A percentile compares a stretch with the other conserved stretches of the same genome.
Conservation (phyloP, 1,140 invertebrate genomes). For the Halesus radiatus region DNA sequence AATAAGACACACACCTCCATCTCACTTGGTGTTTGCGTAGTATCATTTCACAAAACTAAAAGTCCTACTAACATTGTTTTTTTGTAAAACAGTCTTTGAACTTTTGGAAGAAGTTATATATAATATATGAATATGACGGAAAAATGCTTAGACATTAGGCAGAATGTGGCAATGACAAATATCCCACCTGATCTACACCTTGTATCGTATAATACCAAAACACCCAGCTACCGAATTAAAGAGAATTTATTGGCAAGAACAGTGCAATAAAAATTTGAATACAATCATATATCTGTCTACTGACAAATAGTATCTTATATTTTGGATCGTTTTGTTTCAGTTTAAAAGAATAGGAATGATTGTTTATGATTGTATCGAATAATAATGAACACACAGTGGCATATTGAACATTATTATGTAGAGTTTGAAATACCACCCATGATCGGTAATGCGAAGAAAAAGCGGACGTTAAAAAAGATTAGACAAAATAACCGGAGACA, state of each 20-base stretch:
- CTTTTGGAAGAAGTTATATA: no score
- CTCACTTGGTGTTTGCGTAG: no score
- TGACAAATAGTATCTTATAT: conserved; percentile 28
- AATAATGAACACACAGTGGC: conserved; percentile 28
- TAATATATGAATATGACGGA: no score
- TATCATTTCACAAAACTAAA: no score
- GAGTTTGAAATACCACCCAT: conserved; percentile 29
- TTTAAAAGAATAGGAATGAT: conserved; percentile 22
- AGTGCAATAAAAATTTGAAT: conserved; percentile 32
- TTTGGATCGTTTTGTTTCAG: conserved; percentile 28
- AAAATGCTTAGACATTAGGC: no score
- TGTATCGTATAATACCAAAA: not conserved
- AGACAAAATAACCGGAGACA: no score
- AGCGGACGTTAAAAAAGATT: no score
- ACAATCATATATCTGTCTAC: conserved; percentile 29
- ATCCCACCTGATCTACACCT: no score
- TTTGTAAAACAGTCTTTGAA: no score
- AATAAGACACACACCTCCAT: no score
- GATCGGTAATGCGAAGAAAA: not conserved
- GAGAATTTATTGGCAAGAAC: conserved; percentile 27
- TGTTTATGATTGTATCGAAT: conserved; percentile 25
- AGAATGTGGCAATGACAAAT: no score
- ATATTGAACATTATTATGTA: conserved; percentile 24
- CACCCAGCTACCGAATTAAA: conserved; percentile 28
- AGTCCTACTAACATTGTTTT: no score